Percentiles rank a stretch among this genome's conserved stretches.
phyloP scores from a whole-genome alignment of 2,113 vertebrate genomes.

The Tyto alba region DNA sequence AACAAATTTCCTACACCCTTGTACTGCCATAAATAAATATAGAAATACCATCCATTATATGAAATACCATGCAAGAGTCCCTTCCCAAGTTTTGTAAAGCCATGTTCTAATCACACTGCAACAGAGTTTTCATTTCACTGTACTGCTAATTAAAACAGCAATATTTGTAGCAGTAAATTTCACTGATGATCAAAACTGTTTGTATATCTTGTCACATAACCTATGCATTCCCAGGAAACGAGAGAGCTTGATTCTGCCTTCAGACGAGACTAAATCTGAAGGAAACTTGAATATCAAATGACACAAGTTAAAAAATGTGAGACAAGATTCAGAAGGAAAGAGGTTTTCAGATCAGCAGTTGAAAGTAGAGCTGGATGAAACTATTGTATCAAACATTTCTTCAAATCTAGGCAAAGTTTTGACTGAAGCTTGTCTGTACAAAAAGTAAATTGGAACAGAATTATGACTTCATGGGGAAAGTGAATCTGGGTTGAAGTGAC shows the following conservation, averaged over 20 bases:
- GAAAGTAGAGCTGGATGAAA: conserved; percentile 44
- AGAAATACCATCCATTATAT: neutral
- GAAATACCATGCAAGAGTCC: neutral
- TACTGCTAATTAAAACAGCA: conserved; percentile 17
- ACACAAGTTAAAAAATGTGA: conserved; percentile 24
- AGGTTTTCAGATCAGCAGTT: conserved; percentile 42
- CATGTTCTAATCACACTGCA: neutral
- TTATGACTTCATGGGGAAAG: neutral
- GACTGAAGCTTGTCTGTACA: conserved; percentile 7
- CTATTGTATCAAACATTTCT: conserved; percentile 53
- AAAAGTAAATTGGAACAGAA: conserved; percentile 30
- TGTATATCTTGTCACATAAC: conserved; percentile 56
- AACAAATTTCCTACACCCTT: neutral
- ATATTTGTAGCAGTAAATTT: neutral
- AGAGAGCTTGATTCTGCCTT: conserved; percentile 37
- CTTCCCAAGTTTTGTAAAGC: neutral
- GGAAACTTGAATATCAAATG: conserved; percentile 57
- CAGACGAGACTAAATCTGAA: conserved; percentile 36
- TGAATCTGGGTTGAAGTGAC: neutral
- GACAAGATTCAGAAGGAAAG: conserved; percentile 4
- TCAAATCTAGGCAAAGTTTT: conserved; percentile 15
- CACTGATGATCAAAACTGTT: conserved; percentile 32
- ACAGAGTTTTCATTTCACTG: neutral
- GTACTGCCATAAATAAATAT: neutral
- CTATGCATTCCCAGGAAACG: conserved; percentile 8